These are phyloP conservation scores for Microctenopoma stevenorrisi DNA, from an alignment of 2,797 vertebrate genomes.

Conservation along the genomic window DNA sequence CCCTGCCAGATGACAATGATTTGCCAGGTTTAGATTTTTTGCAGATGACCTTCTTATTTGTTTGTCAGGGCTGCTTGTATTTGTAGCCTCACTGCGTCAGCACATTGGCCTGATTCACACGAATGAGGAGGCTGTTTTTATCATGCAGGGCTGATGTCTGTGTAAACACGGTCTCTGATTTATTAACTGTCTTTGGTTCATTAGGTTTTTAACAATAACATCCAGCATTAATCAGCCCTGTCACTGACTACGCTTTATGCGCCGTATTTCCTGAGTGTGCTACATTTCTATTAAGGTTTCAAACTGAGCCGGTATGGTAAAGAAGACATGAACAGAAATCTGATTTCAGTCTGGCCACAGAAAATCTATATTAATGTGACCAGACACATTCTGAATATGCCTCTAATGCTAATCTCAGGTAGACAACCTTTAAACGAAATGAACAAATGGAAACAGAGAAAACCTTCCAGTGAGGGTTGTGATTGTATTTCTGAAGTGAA, in stretches of 20 bases:
- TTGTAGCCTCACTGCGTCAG: neutral
- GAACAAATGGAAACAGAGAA: neutral
- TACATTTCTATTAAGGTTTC: constrained; percentile 28
- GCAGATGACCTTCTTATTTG: neutral
- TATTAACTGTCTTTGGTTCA: neutral
- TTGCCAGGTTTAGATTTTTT: neutral
- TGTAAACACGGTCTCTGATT: neutral
- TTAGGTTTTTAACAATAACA: constrained; percentile 10
- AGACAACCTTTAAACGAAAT: neutral
- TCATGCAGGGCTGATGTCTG: neutral
- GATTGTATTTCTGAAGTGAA: neutral
- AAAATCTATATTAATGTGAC: constrained; percentile 51
- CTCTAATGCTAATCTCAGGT: constrained; percentile 26
- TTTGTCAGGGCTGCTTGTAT: neutral
- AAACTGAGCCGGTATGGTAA: constrained; percentile 26
- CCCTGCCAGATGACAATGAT: neutral
- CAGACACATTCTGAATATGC: constrained; percentile 10
- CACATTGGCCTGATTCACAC: neutral
- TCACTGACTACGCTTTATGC: constrained; percentile 17
- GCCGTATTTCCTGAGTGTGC: constrained; percentile 13
- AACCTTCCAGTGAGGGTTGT: neutral
- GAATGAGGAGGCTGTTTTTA: neutral
- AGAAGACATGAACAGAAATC: constrained; percentile 20
- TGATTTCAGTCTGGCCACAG: constrained; percentile 23
- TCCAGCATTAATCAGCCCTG: neutral